A percentile compares a stretch with the other conserved stretches of the same genome.
Conservation (phyloP, 2,888 invertebrate genomes). For the Piscicola geometra region DNA sequence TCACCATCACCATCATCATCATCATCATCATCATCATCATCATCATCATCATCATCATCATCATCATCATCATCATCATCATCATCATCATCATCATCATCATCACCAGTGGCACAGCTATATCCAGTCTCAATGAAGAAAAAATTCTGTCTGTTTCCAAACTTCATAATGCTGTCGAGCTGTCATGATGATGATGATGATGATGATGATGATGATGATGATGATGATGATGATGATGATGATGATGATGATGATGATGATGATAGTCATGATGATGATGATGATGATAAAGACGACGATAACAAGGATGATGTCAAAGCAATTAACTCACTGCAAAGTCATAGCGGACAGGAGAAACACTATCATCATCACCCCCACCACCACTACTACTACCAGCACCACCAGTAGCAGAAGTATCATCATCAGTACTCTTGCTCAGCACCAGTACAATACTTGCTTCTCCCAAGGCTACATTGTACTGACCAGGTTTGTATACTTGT, state of each 20-base stretch:
- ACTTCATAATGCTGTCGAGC: no score
- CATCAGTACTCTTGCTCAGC: no score
- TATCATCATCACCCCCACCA: slow-evolving; percentile 6
- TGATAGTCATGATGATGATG: no score
- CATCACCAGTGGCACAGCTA: background rate
- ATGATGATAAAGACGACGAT: no score
- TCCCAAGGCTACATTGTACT: no score
- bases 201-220: slow-evolving; percentile 16
- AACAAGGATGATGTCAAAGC: no score
- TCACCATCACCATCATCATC: slow-evolving; percentile 2
- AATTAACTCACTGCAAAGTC: no score
- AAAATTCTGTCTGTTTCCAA: no score
- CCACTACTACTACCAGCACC: background rate
- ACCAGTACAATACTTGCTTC: no score
- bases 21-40: slow-evolving; percentile 20
- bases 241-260: slow-evolving; percentile 5
- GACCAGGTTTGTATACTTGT: no score
- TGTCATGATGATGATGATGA: slow-evolving; percentile 11
- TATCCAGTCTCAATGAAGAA: background rate
- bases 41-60: slow-evolving; percentile 18
- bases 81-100: slow-evolving; percentile 20
- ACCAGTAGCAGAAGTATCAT: no score
- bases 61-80: slow-evolving; percentile 18
- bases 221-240: background rate
- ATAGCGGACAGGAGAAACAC: no score